Evolutionary conservation across 2,113 vertebrate genomes (phyloP).

Genomic region (Nothocercus nigrocapillus): DNA sequence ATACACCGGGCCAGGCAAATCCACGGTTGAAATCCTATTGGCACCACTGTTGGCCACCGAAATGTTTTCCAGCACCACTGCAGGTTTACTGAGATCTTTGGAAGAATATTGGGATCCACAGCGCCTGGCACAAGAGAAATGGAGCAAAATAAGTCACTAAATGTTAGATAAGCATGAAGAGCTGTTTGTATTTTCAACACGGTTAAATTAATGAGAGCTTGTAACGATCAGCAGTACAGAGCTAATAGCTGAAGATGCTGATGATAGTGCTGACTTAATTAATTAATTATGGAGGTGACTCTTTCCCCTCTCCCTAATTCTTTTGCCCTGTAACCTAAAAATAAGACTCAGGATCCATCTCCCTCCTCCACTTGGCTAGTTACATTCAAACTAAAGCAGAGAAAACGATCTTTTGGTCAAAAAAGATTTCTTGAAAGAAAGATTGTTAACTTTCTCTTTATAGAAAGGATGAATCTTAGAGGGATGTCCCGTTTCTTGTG

Average conservation of each 20-base stretch:
- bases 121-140: background rate
- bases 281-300: background rate
- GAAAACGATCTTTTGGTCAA: background rate
- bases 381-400: background rate
- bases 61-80: background rate
- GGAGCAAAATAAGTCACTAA: background rate
- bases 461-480: background rate
- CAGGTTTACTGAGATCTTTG: background rate
- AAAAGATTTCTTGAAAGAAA: background rate
- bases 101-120: background rate
- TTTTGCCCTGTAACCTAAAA: background rate
- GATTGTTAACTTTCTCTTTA: rapidly evolving
- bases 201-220: background rate
- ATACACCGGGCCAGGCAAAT: background rate
- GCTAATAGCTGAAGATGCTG: background rate
- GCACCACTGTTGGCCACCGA: background rate
- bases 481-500: background rate
- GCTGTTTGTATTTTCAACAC: background rate
- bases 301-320: background rate
- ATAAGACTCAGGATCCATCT: rapidly evolving
- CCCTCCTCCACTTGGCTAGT: background rate
- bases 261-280: background rate
- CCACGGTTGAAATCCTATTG: background rate
- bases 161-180: background rate
- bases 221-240: background rate